Evolutionary conservation across 2,797 vertebrate species (phyloP).

Genomic region (Notoglanidium macrostoma): DNA sequence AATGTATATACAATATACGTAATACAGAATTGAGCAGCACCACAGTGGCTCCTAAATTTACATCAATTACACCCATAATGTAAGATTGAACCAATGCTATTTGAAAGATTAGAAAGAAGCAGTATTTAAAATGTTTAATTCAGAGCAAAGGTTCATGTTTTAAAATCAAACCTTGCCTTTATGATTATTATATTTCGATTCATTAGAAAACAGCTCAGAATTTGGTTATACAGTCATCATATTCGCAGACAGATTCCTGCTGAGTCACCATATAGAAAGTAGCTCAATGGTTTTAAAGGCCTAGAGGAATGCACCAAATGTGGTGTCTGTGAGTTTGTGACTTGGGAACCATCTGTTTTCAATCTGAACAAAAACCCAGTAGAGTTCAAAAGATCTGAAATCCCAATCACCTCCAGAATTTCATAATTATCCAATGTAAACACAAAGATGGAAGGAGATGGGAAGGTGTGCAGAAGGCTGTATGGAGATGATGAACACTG

Average conservation of each 20-base stretch:
- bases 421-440: constrained; percentile 34
- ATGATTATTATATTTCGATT: not conserved
- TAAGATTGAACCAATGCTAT: not conserved
- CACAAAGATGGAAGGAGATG: not conserved
- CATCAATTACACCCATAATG: no score
- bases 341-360: constrained; percentile 44
- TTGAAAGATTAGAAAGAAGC: not conserved
- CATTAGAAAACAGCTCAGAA: not conserved
- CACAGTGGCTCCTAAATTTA: not conserved
- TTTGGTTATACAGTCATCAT: constrained; percentile 3
- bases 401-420: constrained; percentile 24
- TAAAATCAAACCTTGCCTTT: not conserved
- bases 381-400: constrained; percentile 31
- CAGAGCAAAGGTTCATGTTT: not conserved
- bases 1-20: not conserved
- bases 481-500: not conserved
- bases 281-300: constrained; percentile 29
- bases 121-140: not conserved
- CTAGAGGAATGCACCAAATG: constrained; percentile 31
- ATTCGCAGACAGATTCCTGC: not conserved
- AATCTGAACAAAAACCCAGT: constrained; percentile 36
- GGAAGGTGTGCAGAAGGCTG: not conserved
- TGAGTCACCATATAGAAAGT: not conserved
- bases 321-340: constrained; percentile 16
- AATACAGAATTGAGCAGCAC: not conserved